Percentiles rank a stretch among this genome's conserved stretches.
Conservation (phyloP, 2,797 vertebrate genomes). For the Euphonia xanthogaster region DNA sequence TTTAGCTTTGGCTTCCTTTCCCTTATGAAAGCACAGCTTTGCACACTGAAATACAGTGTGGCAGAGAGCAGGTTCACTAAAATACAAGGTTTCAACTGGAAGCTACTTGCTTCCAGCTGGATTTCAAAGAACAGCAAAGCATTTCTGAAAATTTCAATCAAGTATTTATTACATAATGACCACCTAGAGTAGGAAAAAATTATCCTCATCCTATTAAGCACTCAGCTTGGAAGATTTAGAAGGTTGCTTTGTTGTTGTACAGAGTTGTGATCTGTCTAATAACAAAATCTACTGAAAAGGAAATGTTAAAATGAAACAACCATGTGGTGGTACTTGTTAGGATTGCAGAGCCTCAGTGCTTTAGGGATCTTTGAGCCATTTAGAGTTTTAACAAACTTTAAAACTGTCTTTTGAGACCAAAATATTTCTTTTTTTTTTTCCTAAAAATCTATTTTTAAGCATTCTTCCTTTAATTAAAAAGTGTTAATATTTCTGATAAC, state of each 20-base stretch:
- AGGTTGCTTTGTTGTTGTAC: neutral
- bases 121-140: neutral
- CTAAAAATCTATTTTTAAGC: neutral
- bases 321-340: neutral
- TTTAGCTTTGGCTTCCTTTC: neutral
- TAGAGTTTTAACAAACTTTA: neutral
- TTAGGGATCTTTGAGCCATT: neutral
- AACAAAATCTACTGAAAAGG: neutral
- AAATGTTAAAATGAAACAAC: neutral
- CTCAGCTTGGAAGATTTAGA: neutral
- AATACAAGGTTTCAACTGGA: neutral
- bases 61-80: neutral
- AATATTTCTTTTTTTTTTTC: neutral
- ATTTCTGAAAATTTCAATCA: neutral
- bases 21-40: fast-evolving
- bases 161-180: neutral
- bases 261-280: neutral
- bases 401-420: neutral
- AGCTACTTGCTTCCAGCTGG: neutral
- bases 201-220: neutral
- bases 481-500: neutral
- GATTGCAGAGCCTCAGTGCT: neutral
- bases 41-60: neutral
- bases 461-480: neutral
- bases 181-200: neutral